A percentile compares a stretch with the other conserved stretches of the same genome.
Conservation (phyloP, 2,797 vertebrate genomes). For the Fratercula arctica region DNA sequence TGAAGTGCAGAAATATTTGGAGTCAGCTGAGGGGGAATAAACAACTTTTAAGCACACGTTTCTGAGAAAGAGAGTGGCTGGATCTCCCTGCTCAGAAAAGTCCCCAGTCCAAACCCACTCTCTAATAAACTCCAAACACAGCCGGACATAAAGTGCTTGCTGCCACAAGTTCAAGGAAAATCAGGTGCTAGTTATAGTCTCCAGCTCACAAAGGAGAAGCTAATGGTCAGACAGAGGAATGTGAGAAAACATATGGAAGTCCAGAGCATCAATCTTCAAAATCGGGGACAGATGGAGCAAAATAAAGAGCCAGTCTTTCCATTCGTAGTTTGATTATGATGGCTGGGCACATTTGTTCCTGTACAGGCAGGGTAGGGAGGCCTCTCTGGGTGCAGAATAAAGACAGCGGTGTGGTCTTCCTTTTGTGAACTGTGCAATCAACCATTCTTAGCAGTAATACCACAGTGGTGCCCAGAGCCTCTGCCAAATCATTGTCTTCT, state of each 20-base stretch:
- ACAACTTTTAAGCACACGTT: constrained; percentile 43
- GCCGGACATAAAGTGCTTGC: not conserved
- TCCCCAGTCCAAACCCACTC: not conserved
- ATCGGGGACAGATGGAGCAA: not conserved
- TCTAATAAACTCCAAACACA: not conserved
- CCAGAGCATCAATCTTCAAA: not conserved
- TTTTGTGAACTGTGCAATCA: not conserved
- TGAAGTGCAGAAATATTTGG: constrained; percentile 71
- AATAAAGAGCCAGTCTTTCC: not conserved
- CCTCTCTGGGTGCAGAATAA: not conserved
- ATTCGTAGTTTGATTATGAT: not conserved
- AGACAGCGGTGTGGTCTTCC: not conserved
- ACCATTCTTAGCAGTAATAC: not conserved
- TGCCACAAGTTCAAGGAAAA: not conserved
- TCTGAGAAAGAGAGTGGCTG: constrained; percentile 25
- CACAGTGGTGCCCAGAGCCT: not conserved
- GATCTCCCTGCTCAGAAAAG: not conserved
- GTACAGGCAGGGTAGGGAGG: not conserved
- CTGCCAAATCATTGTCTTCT: not conserved
- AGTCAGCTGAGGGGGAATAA: constrained; percentile 60
- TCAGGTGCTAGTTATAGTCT: constrained; percentile 21
- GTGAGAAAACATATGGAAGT: not conserved
- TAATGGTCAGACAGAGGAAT: constrained; percentile 29
- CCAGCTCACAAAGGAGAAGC: constrained; percentile 8
- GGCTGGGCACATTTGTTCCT: not conserved